Evolutionary conservation across 64 coral and sea anemone species (phyloP).

Genomic region (Actinia equina): DNA sequence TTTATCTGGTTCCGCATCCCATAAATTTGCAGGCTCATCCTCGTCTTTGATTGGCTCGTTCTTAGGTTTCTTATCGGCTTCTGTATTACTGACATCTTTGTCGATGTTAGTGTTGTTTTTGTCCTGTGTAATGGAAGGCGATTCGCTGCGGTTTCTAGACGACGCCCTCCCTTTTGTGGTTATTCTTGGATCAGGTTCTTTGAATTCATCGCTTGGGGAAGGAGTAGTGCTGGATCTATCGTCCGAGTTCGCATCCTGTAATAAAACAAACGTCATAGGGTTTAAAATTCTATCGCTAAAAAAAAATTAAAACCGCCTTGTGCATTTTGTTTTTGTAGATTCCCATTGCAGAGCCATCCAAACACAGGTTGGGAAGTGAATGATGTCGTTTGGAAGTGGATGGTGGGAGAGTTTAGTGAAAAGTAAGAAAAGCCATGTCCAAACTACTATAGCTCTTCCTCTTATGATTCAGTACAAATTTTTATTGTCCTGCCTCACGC

Average conservation of each 20-base stretch:
- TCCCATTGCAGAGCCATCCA: not conserved
- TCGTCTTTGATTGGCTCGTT: slow-evolving; percentile 10
- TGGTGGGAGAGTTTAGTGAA: too few relatives aligned
- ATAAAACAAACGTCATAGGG: not conserved
- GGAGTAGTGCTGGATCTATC: slow-evolving; percentile 83
- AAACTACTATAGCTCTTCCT: too few relatives aligned
- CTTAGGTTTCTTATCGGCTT: slow-evolving; percentile 35
- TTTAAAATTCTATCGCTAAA: too few relatives aligned
- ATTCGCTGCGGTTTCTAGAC: slow-evolving; percentile 57
- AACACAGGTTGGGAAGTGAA: too few relatives aligned
- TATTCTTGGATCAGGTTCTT: slow-evolving; percentile 78
- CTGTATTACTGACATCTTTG: slow-evolving; percentile 27
- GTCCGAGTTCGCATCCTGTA: slow-evolving; percentile 76
- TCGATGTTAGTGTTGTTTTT: slow-evolving; percentile 26
- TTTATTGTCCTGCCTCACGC: too few relatives aligned
- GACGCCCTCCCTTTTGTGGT: slow-evolving; percentile 56
- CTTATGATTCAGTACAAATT: too few relatives aligned
- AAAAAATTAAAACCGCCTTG: too few relatives aligned
- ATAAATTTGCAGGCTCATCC: slow-evolving; percentile 8
- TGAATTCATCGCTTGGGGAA: slow-evolving; percentile 86
- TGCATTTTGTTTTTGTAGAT: not conserved
- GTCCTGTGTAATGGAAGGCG: slow-evolving; percentile 39
- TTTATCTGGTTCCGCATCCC: slow-evolving; percentile 16
- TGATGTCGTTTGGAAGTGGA: too few relatives aligned
- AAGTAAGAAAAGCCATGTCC: too few relatives aligned